A percentile compares a stretch with the other conserved stretches of the same genome.
Conservation (phyloP, 2,113 vertebrate species). For the Mormyrus iriodes region DNA sequence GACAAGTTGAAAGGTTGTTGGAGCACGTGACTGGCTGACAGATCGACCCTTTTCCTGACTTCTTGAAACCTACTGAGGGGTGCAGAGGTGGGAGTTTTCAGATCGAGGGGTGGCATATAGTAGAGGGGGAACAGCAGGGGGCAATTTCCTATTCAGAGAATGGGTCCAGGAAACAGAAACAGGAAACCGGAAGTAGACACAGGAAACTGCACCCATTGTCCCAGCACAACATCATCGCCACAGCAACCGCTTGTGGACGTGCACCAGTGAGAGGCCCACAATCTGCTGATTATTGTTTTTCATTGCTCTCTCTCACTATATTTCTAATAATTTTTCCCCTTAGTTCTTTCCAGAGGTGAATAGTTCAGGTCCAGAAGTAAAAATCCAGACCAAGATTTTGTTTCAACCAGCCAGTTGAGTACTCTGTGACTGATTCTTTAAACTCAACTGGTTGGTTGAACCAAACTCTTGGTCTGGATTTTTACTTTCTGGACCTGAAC, state of each 20-base stretch:
- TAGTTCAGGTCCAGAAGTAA: no score
- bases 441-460: no score
- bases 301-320: not conserved
- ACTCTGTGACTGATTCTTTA: no score
- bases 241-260: conserved; percentile 57
- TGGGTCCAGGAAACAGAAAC: conserved; percentile 68
- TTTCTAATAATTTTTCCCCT: not conserved
- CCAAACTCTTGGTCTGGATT: no score
- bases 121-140: conserved; percentile 34
- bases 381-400: no score
- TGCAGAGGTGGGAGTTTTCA: conserved; percentile 43
- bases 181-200: conserved; percentile 73
- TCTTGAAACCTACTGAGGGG: conserved; percentile 63
- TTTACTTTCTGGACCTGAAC: no score
- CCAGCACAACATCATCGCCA: conserved; percentile 64
- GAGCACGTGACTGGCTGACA: conserved; percentile 57
- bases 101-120: conserved; percentile 28
- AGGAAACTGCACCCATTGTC: conserved; percentile 76
- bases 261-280: conserved; percentile 23
- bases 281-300: not conserved
- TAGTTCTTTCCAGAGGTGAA: not conserved
- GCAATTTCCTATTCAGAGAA: conserved; percentile 66
- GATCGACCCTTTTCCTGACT: conserved; percentile 63
- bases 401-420: no score
- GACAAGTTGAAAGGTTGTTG: conserved; percentile 64